Percentiles rank a stretch among this genome's conserved stretches.
phyloP scores from a whole-genome alignment of 1,140 invertebrate species.

The Sarcophaga bullata region DNA sequence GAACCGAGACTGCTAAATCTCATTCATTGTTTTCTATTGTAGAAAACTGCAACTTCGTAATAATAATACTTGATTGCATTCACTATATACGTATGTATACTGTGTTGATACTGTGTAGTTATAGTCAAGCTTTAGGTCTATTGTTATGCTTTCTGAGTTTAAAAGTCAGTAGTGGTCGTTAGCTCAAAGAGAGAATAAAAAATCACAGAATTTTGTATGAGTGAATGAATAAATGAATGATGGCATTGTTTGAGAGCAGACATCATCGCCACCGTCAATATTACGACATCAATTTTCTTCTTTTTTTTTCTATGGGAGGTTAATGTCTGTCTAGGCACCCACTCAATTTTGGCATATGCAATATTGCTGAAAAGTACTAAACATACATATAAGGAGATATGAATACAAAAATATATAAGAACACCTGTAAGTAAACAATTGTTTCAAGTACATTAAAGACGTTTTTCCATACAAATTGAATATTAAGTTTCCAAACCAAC shows the following conservation, averaged over 20 bases:
- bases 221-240: not conserved
- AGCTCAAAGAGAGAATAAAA: not conserved
- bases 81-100: not conserved
- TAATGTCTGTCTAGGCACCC: not conserved
- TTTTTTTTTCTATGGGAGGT: not conserved
- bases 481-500: not conserved
- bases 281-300: slow-evolving; percentile 15
- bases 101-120: too few species aligned
- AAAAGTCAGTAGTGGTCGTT: not conserved
- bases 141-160: slow-evolving; percentile 4
- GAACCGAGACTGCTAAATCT: not conserved
- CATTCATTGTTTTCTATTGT: not conserved
- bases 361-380: too few species aligned
- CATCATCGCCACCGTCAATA: slow-evolving; percentile 3
- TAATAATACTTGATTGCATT: slow-evolving; percentile 24
- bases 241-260: slow-evolving; percentile 7
- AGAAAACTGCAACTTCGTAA: not conserved
- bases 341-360: slow-evolving; percentile 7
- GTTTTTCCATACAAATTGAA: not conserved
- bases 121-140: not conserved
- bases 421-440: slow-evolving; percentile 9
- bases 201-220: not conserved
- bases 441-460: not conserved
- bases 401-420: not conserved
- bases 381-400: not conserved